Conservation (phyloP, 2,888 invertebrate genomes). For the Hymenopus coronatus region DNA sequence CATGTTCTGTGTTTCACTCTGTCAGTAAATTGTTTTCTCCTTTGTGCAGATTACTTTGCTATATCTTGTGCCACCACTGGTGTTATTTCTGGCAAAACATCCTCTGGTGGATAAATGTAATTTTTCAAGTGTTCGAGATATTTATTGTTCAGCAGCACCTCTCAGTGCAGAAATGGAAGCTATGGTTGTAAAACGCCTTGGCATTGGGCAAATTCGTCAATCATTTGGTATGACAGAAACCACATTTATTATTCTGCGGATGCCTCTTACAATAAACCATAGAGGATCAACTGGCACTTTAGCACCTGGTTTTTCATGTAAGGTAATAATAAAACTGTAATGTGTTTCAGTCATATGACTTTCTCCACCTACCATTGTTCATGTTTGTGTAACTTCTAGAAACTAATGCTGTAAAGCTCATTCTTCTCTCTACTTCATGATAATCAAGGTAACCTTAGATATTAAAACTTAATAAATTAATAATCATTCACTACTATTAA, state of each 20-base stretch:
- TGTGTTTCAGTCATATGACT: too few relatives aligned
- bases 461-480: too few relatives aligned
- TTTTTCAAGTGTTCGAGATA: constrained; percentile 64
- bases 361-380: too few relatives aligned
- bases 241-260: constrained; percentile 58
- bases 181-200: constrained; percentile 17
- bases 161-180: constrained; percentile 66
- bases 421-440: too few relatives aligned
- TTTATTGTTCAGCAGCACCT: constrained; percentile 81
- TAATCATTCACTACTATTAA: too few relatives aligned
- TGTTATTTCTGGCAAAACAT: constrained; percentile 79
- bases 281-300: constrained; percentile 36
- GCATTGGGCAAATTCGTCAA: constrained; percentile 58
- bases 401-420: too few relatives aligned
- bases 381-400: too few relatives aligned
- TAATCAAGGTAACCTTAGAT: too few relatives aligned
- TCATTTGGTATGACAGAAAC: constrained; percentile 81
- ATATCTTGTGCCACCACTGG: constrained; percentile 78
- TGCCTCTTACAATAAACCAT: constrained; percentile 44
- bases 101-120: constrained; percentile 74
- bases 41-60: constrained; percentile 57
- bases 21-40: not conserved
- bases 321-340: constrained; percentile 38
- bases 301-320: constrained; percentile 34
- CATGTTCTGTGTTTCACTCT: too few relatives aligned